Base-by-base conservation (phyloP, 1,140 invertebrate genomes). In the Dryas iulia region DNA sequence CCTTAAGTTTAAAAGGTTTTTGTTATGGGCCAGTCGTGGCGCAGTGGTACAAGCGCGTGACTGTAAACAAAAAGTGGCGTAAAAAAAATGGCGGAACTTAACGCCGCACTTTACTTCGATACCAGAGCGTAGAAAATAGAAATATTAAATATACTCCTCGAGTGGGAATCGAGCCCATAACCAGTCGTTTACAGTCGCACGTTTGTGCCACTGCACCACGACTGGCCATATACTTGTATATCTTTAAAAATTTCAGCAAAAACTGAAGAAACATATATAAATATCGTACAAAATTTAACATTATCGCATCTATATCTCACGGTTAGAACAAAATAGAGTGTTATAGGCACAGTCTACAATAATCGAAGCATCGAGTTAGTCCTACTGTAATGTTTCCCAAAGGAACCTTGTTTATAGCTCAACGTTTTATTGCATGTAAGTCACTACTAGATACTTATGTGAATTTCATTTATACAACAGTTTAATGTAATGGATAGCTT, bases 381-480 rank as follows among this genome's bases (percentile, higher is more conserved):
- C 24, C 53, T 56, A 12, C 3, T 24, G 53, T 56, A 25, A 56
- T 56, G 53, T 56, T 26, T 56, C 53, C 53, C 53, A 56, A 25
- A 26, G 53, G 53, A 56, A 12, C 53, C 8, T 26, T 25, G 21
- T 56, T 56, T 56, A 56, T 56, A 24, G 23, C 53, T 6, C 6
- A 6, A 25, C 53, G 53, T 47, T 56, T 56, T 56, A 56, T 56
- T 56, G 53, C 24, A 56, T n/a, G 10, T 54, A 56, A 56, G 23
- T 56, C 23, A 56, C 53, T 26, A 12, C 53, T 12, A 7, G 53
- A 21, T 47, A 47, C 6, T 12, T 56, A 56, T 56, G 11, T 56
- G 24, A 26, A 56, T 56, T 56, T 56, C 24, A 56, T 56, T 56
- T 47, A 47, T 47, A 47, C 39, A 47, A 21, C 53, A 56, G 53